Evolutionary conservation across 2,797 vertebrate genomes (phyloP), one percentile per base, ranked within the genome.

Genomic region (Alectoris magna): DNA sequence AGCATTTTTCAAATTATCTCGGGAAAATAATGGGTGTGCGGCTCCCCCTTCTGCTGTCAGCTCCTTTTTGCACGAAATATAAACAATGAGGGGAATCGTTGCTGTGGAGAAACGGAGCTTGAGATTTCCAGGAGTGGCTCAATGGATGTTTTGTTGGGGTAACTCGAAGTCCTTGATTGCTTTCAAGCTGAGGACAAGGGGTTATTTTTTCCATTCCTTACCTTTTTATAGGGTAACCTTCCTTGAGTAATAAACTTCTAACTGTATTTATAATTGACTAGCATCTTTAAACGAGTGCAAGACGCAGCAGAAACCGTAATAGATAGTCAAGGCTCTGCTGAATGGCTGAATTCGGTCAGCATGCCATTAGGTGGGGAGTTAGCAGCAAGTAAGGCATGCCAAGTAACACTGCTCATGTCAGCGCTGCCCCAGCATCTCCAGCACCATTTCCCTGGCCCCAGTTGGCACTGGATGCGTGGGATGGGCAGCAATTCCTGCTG

Each of bases 1-100:
- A 96, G 96, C 96, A 69, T 92, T 97, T 97, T 97, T 95, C 96
- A 96, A 95, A 97, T 96, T 96, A 95, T 94, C 92, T 84, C 72
- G 89, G 92, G 93, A 81, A 76, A 94, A 95, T 88, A 92, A 84
- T 89, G 83, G 84, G 79, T 80, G 95, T 94, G 85, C 29, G 38
- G 8, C 75, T 84, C 81, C 69, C 43, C 71, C n/a, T 85, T 87
- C 85, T 73, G 72, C 94, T 95, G 78, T 95, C 96, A 95, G 49
- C 74, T 94, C 93, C 93, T 86, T 91, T 94, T 94, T 87, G 91
- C 91, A 91, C 18, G 16, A 73, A 90, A 91, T 83, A 87, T 90
- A 95, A 96, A 96, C 96, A 91, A 95, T 90, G 91, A 93, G 75
- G 71, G 73, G 68, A 90, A 94, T 94, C 56, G 72, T 73, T 85